A percentile compares a stretch with the other conserved stretches of the same genome.
These are phyloP conservation scores for Pandion haliaetus DNA, from an alignment of 2,113 vertebrate genomes.

Conservation along the genomic window DNA sequence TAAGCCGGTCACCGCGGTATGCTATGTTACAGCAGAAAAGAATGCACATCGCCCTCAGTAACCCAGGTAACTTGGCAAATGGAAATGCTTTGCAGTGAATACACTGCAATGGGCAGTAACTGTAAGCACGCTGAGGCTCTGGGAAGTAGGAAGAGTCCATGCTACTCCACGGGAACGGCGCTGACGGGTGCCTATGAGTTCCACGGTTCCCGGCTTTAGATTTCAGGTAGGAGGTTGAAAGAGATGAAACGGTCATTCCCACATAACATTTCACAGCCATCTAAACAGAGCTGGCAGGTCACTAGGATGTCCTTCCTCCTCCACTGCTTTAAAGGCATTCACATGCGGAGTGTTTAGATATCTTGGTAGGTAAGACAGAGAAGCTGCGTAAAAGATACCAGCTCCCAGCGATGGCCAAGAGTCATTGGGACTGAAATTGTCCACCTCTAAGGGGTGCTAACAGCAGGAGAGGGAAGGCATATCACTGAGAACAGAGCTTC, in stretches of 20 bases:
- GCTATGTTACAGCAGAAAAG: not conserved
- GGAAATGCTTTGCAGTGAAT: not conserved
- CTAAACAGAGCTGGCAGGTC: not conserved
- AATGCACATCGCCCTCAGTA: accelerated
- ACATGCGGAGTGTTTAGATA: not conserved
- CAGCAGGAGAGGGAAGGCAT: not conserved
- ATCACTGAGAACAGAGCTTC: not conserved
- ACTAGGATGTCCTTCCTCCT: not conserved
- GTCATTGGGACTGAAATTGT: not conserved
- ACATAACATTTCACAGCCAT: not conserved
- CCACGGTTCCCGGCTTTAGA: not conserved
- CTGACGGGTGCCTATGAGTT: not conserved
- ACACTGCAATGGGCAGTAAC: not conserved
- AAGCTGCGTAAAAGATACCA: not conserved
- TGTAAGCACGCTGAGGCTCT: not conserved
- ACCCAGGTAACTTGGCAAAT: not conserved
- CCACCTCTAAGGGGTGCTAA: no score
- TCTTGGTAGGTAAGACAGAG: not conserved
- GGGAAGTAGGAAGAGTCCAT: not conserved
- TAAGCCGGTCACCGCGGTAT: accelerated
- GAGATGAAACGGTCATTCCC: not conserved
- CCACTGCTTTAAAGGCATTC: not conserved
- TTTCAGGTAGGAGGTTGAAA: not conserved
- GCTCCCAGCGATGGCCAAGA: not conserved
- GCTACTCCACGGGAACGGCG: accelerated